Evolutionary conservation across 2,113 vertebrate species (phyloP).

Genomic region (Muntiacus reevesi): DNA sequence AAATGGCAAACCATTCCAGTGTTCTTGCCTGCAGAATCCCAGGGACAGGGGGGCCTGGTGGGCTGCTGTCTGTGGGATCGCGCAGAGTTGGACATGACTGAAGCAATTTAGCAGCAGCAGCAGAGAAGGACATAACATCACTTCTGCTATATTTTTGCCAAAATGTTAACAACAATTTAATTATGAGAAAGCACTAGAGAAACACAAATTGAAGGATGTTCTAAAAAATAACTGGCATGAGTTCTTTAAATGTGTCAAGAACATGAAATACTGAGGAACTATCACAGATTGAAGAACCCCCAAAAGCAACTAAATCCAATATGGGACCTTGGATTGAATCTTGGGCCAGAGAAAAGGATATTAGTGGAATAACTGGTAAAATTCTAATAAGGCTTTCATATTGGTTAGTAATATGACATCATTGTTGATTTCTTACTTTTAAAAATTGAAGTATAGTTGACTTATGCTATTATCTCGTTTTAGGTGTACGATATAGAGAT

Average conservation of each 20-base stretch:
- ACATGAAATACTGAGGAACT: not conserved
- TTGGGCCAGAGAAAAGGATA: not conserved
- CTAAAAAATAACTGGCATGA: not conserved
- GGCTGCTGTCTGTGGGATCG: not conserved
- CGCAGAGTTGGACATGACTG: fast-evolving
- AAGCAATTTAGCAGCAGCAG: not conserved
- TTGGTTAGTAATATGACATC: not conserved
- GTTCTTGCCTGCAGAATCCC: not conserved
- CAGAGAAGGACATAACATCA: not conserved
- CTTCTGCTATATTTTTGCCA: not conserved
- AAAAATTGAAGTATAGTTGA: not conserved
- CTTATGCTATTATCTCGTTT: not conserved
- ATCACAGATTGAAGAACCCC: not conserved
- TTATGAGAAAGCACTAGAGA: not conserved
- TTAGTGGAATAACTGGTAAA: not conserved
- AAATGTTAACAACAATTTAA: not conserved
- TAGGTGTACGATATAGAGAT: not conserved
- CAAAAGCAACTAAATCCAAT: not conserved
- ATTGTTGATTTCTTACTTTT: not conserved
- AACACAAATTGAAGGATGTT: not conserved
- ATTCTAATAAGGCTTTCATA: not conserved
- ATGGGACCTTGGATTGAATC: not conserved
- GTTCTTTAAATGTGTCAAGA: not conserved
- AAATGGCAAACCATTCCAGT: not conserved
- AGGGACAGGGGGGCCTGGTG: not conserved